Evolutionary conservation across 2,113 vertebrate genomes (phyloP).

Genomic region (Spilogale gracilis): DNA sequence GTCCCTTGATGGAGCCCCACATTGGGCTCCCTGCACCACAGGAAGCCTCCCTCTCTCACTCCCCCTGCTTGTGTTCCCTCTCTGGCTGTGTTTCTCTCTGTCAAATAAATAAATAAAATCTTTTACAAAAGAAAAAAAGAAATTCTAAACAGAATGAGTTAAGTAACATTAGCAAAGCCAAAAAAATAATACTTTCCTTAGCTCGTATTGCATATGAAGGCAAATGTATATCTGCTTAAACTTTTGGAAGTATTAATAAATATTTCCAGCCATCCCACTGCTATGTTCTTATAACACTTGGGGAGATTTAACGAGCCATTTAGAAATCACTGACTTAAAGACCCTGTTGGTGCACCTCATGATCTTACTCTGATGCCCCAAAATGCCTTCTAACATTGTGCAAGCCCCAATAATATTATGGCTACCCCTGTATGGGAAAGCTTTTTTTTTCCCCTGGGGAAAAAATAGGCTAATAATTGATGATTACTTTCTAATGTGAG

Average conservation of each 20-base stretch:
- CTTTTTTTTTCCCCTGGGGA: not conserved
- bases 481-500: not conserved
- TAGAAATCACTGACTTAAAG: not conserved
- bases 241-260: not conserved
- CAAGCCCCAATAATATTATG: not conserved
- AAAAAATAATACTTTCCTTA: constrained; percentile 14
- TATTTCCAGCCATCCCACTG: not conserved
- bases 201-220: not conserved
- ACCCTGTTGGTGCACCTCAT: not conserved
- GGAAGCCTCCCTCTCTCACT: too few relatives aligned
- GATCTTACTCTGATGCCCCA: not conserved
- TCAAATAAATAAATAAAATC: too few relatives aligned
- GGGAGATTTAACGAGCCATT: not conserved
- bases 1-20: too few relatives aligned
- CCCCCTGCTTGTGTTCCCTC: too few relatives aligned
- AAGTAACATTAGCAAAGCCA: not conserved
- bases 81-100: too few relatives aligned
- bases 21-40: too few relatives aligned
- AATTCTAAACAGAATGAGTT: not conserved
- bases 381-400: not conserved
- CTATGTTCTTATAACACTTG: not conserved
- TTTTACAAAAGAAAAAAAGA: not conserved
- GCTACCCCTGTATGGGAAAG: not conserved
- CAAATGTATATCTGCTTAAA: not conserved
- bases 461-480: not conserved